These are phyloP conservation scores for Scaptomyza cyrtandrae DNA, from an alignment of 2,888 invertebrate species.

Conservation along the genomic window DNA sequence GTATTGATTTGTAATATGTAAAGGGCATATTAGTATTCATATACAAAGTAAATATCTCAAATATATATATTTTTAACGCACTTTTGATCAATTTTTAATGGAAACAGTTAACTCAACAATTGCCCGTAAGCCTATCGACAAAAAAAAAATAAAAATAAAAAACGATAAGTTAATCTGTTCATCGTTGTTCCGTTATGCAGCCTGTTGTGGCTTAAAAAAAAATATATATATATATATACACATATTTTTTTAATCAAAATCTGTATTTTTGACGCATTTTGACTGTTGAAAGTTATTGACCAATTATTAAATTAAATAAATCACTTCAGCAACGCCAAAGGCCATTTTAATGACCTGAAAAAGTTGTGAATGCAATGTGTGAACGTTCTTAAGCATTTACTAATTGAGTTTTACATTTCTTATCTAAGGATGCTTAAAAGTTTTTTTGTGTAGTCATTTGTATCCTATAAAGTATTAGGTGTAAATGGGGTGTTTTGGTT, in stretches of 20 bases:
- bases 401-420: conserved; percentile 9
- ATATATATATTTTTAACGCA: background rate
- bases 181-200: conserved; percentile 2
- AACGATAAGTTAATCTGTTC: conserved; percentile 22
- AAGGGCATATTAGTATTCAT: background rate
- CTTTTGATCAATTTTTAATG: background rate
- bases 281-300: background rate
- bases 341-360: background rate
- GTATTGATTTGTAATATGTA: background rate
- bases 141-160: background rate
- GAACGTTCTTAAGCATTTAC: background rate
- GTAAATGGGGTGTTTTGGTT: background rate
- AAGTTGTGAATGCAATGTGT: background rate
- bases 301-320: conserved; percentile 7
- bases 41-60: background rate
- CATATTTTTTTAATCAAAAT: background rate
- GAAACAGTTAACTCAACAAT: background rate
- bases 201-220: background rate
- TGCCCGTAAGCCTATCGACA: background rate
- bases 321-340: too few relatives aligned
- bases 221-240: background rate
- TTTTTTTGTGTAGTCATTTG: background rate
- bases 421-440: background rate
- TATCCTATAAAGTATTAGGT: background rate
- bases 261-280: background rate